These are phyloP conservation scores for Passer montanus DNA, from an alignment of 2,113 vertebrate genomes.

Conservation along the genomic window DNA sequence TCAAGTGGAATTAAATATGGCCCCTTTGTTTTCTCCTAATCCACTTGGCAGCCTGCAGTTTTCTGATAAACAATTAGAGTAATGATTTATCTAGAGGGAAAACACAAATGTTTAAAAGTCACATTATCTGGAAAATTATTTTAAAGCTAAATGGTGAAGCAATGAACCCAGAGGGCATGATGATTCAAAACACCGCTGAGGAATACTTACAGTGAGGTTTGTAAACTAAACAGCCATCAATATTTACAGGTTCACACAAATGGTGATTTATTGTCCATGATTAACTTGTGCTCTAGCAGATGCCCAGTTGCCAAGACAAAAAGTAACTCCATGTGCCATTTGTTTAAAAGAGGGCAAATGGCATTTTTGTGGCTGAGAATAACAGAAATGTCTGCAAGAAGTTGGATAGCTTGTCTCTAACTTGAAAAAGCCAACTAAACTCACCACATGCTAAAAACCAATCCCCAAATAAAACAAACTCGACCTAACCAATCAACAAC, in stretches of 20 bases:
- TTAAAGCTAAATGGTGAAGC: conserved; percentile 5
- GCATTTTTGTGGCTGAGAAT: background rate
- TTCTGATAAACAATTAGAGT: conserved; percentile 42
- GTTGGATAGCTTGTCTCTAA: background rate
- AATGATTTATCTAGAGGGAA: conserved; percentile 38
- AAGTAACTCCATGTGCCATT: background rate
- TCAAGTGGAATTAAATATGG: background rate
- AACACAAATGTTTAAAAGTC: background rate
- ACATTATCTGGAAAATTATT: conserved; percentile 42
- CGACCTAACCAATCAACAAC: background rate
- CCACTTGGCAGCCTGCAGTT: background rate
- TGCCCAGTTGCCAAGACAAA: background rate
- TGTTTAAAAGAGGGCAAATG: background rate
- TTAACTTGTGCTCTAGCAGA: background rate
- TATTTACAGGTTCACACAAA: conserved; percentile 20
- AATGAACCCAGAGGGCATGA: background rate
- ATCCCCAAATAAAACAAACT: background rate
- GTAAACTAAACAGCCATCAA: background rate
- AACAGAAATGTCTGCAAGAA: background rate
- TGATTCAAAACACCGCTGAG: background rate
- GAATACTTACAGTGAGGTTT: conserved; percentile 8
- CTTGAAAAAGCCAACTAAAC: background rate
- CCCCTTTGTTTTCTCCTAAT: background rate
- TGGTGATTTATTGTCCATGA: background rate
- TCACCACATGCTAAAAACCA: background rate